A percentile compares a stretch with the other conserved stretches of the same genome.
Evolutionary conservation across 2,113 vertebrate species (phyloP).

Genomic region (Todiramphus chloris): DNA sequence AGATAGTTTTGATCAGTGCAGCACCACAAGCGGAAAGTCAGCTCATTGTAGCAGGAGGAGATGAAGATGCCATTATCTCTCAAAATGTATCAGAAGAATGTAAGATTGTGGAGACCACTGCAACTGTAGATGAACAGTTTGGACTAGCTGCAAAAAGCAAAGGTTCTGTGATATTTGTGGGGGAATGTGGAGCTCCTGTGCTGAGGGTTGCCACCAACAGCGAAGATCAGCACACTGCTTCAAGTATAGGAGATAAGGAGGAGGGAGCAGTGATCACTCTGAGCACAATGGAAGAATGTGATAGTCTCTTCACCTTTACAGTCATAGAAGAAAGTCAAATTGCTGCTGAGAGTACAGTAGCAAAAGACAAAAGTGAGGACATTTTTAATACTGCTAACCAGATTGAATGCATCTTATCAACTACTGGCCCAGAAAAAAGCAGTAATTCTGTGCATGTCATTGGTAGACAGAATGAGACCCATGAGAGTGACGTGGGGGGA

Average conservation of each 20-base stretch:
- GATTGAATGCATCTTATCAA: neutral
- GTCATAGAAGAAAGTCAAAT: conserved; percentile 18
- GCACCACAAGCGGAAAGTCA: conserved; percentile 24
- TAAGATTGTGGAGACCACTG: neutral
- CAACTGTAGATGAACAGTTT: neutral
- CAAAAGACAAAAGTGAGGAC: neutral
- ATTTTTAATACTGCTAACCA: neutral
- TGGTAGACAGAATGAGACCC: neutral
- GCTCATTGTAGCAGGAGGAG: neutral
- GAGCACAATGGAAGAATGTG: conserved; percentile 21
- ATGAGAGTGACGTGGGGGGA: neutral
- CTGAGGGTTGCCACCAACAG: conserved; percentile 13
- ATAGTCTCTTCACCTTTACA: neutral
- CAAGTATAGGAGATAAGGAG: neutral
- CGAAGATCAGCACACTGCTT: neutral
- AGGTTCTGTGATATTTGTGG: conserved; percentile 2
- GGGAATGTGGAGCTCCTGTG: conserved; percentile 9
- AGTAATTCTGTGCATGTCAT: neutral
- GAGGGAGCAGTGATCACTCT: neutral
- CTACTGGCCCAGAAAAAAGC: neutral
- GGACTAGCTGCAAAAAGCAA: neutral
- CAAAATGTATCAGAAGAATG: conserved; percentile 62
- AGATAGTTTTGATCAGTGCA: conserved; percentile 59
- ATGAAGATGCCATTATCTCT: conserved; percentile 43
- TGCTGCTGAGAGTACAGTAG: neutral